Evolutionary conservation across 2,797 vertebrate genomes (phyloP).

Genomic region (Argya squamiceps): DNA sequence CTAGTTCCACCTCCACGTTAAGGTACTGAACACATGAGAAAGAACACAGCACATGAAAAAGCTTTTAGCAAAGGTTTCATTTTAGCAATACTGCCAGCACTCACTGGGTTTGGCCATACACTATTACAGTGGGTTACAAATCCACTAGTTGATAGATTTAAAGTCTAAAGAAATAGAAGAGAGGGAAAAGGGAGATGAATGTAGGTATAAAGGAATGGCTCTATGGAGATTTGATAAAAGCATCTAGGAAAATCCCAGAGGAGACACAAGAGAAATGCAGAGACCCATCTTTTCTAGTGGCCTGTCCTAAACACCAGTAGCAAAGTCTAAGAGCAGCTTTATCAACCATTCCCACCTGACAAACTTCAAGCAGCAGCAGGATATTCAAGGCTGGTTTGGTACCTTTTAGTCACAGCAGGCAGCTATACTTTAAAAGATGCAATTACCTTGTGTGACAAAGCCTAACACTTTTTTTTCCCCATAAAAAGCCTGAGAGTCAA

Average conservation of each 20-base stretch:
- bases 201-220: neutral
- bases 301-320: neutral
- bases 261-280: neutral
- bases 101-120: neutral
- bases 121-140: neutral
- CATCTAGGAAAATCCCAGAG: neutral
- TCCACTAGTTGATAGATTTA: neutral
- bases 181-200: neutral
- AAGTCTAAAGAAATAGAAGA: neutral
- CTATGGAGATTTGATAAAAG: neutral
- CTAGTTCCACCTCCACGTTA: neutral
- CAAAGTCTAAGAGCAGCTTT: neutral
- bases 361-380: neutral
- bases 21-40: neutral
- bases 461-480: neutral
- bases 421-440: slow-evolving; percentile 13
- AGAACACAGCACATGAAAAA: neutral
- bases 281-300: neutral
- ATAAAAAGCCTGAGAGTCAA: neutral
- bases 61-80: neutral
- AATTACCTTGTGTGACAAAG: slow-evolving; percentile 34
- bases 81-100: neutral
- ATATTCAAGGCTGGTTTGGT: slow-evolving; percentile 9
- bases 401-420: slow-evolving; percentile 3
- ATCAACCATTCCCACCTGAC: neutral